Percentiles rank a stretch among this genome's conserved stretches.
These are phyloP conservation scores for Arctopsyche grandis DNA, from an alignment of 1,140 invertebrate genomes.

Conservation along the genomic window DNA sequence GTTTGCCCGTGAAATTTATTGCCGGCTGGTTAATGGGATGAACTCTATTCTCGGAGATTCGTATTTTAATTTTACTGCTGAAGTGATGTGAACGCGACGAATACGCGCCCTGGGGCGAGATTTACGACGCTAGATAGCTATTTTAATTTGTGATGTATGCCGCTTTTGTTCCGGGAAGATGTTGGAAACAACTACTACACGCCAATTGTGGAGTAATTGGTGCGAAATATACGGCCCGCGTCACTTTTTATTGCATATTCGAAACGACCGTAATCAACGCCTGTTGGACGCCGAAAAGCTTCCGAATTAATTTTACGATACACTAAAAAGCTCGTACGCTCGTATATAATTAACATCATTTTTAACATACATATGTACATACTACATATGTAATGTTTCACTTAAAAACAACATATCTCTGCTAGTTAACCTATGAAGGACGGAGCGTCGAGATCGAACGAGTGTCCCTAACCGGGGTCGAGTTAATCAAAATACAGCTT, in stretches of 20 bases:
- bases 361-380: too few species aligned
- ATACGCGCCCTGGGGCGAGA: constrained; percentile 6
- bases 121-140: constrained; percentile 36
- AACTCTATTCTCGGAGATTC: constrained; percentile 49
- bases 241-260: background rate
- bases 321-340: too few species aligned
- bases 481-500: too few species aligned
- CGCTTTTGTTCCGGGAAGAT: constrained; percentile 19
- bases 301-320: too few species aligned
- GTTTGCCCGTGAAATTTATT: constrained; percentile 54
- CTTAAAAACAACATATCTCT: too few species aligned
- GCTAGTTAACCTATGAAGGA: too few species aligned
- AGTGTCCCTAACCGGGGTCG: too few species aligned
- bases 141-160: constrained; percentile 50
- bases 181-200: background rate
- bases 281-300: too few species aligned
- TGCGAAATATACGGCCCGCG: background rate
- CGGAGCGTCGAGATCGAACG: too few species aligned
- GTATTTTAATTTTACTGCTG: constrained; percentile 52
- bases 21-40: constrained; percentile 42
- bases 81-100: constrained; percentile 36
- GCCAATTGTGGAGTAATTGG: constrained; percentile 31
- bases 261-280: background rate
- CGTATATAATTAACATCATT: too few species aligned
- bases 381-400: too few species aligned